Evolutionary conservation across 2,113 vertebrate species (phyloP).

Genomic region (Mellivora capensis): DNA sequence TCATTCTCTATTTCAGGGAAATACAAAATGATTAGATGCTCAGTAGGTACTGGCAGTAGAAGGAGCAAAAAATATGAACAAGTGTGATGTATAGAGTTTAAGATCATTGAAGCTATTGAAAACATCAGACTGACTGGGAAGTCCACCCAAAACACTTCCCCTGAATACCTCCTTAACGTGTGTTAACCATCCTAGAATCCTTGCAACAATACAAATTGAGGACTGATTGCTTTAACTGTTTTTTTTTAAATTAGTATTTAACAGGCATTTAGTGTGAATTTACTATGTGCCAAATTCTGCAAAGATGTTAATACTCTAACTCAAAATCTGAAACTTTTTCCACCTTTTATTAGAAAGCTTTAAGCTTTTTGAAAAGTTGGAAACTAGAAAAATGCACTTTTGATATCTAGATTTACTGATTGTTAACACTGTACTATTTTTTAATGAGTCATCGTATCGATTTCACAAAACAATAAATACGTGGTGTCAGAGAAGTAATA

Average conservation of each 20-base stretch:
- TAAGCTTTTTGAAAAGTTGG: neutral
- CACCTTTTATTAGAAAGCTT: neutral
- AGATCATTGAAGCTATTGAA: neutral
- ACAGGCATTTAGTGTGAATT: neutral
- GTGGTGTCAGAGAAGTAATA: neutral
- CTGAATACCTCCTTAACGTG: neutral
- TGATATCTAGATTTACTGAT: neutral
- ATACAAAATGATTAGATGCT: neutral
- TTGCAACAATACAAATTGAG: neutral
- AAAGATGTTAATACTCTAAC: neutral
- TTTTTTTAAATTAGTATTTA: neutral
- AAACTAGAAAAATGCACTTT: neutral
- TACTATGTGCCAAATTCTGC: neutral
- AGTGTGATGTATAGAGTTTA: neutral
- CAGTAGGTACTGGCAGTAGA: neutral
- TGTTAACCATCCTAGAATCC: neutral
- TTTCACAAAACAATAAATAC: neutral
- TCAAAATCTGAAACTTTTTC: neutral
- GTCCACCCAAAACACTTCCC: neutral
- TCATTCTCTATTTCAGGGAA: neutral
- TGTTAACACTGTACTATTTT: neutral
- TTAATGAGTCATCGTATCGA: neutral
- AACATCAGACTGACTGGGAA: neutral
- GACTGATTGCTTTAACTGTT: neutral
- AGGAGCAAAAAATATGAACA: neutral